Evolutionary conservation across 2,888 invertebrate genomes (phyloP), one percentile per base, ranked within the genome.

Genomic region (Ophraella communa): DNA sequence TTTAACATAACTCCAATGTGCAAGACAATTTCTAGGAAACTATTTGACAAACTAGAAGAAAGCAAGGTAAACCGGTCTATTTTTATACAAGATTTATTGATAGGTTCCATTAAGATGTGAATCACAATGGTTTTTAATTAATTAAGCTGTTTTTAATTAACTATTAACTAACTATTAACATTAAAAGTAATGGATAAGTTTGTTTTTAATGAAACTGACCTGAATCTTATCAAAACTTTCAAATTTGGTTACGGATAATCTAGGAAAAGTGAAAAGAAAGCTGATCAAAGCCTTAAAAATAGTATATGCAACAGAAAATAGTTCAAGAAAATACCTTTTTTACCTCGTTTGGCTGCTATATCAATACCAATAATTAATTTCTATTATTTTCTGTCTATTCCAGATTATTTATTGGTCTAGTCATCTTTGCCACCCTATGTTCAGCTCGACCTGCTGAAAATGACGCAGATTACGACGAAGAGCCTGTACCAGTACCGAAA

Each of bases 401-500:
- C 74, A 82, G 82, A 62, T 69, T 79, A 59, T 56, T 80, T 59
- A 73, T 81, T 54, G 77, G 76, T 62, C 71, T 82, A 66, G 74
- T 76, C 61, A 78, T 76, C 62, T 66, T 81, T 35, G 71, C 70
- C 51, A 74, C 77, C 4, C 62, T 79, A 8, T 77, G 77, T 67
- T 69, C 74, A 51, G 81, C 80, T 44, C 74, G 79, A 63, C 81
- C 81, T 24, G 80, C 81, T 10, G 80, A 82, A 64, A 79, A 80
- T 17, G 75, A 77, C 45, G 73, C 71, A 14, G 78, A 79, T 55
- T 77, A 77, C 63, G 81, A 79, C 56, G 78, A 78, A 23, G 79
- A 75, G 49, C 77, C 75, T 59, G 77, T 79, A 20, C 77, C 81
- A 35, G 78, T 79, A 49, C 77, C 80, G 66, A 77, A 80, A 58